Percentiles rank a stretch among this genome's conserved stretches.
Conservation (phyloP, 2,797 vertebrate genomes). For the Hyperoplus immaculatus region DNA sequence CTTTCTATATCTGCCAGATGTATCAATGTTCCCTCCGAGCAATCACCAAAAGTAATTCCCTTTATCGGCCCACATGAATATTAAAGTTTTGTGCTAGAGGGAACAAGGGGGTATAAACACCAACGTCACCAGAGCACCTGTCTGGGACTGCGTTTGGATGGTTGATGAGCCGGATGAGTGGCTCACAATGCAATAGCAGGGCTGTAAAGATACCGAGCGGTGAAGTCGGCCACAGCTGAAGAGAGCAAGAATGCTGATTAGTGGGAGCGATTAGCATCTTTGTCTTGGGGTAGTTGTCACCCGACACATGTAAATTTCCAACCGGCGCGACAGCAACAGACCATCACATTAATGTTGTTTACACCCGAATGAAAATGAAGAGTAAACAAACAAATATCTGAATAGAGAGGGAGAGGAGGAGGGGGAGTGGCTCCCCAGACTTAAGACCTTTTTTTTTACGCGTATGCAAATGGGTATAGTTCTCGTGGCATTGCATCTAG, state of each 20-base stretch:
- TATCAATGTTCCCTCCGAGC: conserved; percentile 81
- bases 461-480: conserved; percentile 70
- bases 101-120: conserved; percentile 66
- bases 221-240: conserved; percentile 48
- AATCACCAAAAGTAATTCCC: conserved; percentile 81
- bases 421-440: conserved; percentile 58
- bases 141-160: conserved; percentile 60
- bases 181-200: conserved; percentile 45
- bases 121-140: conserved; percentile 70
- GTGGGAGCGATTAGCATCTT: conserved; percentile 68
- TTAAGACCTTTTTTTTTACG: conserved; percentile 69
- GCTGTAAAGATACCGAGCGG: conserved; percentile 60
- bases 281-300: conserved; percentile 66
- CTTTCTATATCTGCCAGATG: conserved; percentile 80
- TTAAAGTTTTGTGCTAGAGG: conserved; percentile 79
- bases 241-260: conserved; percentile 62
- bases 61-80: conserved; percentile 82
- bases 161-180: conserved; percentile 61
- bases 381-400: conserved; percentile 76
- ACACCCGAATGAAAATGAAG: conserved; percentile 74
- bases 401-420: conserved; percentile 41
- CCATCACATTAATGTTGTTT: conserved; percentile 76
- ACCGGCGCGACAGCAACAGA: conserved; percentile 61
- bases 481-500: conserved; percentile 62
- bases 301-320: conserved; percentile 68